Base-by-base conservation (phyloP, 2,888 invertebrate genomes). In the Zaprionus bogoriensis region DNA sequence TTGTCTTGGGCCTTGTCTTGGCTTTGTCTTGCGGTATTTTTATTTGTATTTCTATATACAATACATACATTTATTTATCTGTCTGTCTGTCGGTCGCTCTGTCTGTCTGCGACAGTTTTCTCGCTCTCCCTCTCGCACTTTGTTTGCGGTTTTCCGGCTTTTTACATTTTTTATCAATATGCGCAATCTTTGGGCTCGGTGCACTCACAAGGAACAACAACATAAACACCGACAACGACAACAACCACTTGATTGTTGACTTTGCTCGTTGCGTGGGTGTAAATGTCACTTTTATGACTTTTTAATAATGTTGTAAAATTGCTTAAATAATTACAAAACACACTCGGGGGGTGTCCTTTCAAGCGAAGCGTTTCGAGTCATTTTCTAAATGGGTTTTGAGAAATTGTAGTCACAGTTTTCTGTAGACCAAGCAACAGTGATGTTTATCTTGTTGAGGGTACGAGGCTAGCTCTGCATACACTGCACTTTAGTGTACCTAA, bases 131-230 rank as follows among this genome's bases (percentile, higher is more conserved):
- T 42, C 44, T 58, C 10, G 36, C 12, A 51, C 20, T 51, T 53
- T 53, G 14, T 54, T 78, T 82, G 82, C 79, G 71, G 74, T 76
- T 79, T 79, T 79, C 82, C 79, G 79, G 55, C 74, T 67, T 59
- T 64, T 69, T 66, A 58, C 61, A 60, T 44, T 59, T 57, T n/a
- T 70, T 78, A 75, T 78, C 63, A 57, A 52, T 50, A 57, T 20
- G 61, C 65, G 69, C 69, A 67, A 78, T 81, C 81, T 77, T 69
- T 58, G 51, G 46, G 62, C 72, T 58, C 66, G 53, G 51, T 73
- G 70, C 62, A 55, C 66, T 57, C 32, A 22, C 54, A 1, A 10
- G 4, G 48, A 58, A 47, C 47, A 41, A 41, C 19, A 65, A 25
- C n/a, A 32, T 32, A 46, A 61, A 46, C 60, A 32, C 27, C 50